Conservation (phyloP, 2,113 vertebrate species). For the Proterorhinus semilunaris region DNA sequence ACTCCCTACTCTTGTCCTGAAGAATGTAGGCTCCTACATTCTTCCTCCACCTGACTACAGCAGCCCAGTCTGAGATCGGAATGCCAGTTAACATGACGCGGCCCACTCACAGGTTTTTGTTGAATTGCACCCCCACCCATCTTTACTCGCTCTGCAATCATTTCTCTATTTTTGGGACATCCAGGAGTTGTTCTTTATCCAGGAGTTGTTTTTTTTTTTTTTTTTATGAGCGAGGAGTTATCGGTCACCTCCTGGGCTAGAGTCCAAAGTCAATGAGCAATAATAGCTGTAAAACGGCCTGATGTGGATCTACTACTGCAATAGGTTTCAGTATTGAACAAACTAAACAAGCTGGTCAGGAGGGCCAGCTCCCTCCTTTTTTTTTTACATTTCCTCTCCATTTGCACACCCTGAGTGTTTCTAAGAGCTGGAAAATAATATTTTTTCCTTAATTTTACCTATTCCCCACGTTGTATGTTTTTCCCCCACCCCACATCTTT, state of each 20-base stretch:
- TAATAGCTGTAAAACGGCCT: background rate
- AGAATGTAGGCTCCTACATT: slow-evolving; percentile 53
- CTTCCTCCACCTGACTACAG: slow-evolving; percentile 27
- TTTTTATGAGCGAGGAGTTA: background rate
- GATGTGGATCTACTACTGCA: background rate
- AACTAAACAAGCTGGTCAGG: too few species aligned
- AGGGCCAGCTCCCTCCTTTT: too few species aligned
- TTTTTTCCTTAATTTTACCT: too few species aligned
- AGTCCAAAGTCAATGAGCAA: slow-evolving; percentile 10
- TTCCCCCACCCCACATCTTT: too few species aligned
- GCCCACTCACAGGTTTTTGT: slow-evolving; percentile 42
- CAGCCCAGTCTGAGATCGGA: slow-evolving; percentile 53
- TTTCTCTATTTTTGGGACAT: slow-evolving; percentile 4
- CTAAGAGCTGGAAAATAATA: too few species aligned
- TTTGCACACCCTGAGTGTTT: too few species aligned
- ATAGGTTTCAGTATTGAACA: background rate
- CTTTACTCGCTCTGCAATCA: background rate
- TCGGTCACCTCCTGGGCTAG: slow-evolving; percentile 5
- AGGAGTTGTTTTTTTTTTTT: background rate
- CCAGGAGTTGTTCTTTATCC: slow-evolving; percentile 10
- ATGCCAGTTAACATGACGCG: slow-evolving; percentile 65
- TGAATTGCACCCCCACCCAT: slow-evolving; percentile 23
- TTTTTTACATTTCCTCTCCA: too few species aligned
- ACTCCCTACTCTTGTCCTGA: slow-evolving; percentile 36
- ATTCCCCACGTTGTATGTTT: too few species aligned